Evolutionary conservation across 2,113 vertebrate genomes (phyloP).

Genomic region (Podarcis cretensis): DNA sequence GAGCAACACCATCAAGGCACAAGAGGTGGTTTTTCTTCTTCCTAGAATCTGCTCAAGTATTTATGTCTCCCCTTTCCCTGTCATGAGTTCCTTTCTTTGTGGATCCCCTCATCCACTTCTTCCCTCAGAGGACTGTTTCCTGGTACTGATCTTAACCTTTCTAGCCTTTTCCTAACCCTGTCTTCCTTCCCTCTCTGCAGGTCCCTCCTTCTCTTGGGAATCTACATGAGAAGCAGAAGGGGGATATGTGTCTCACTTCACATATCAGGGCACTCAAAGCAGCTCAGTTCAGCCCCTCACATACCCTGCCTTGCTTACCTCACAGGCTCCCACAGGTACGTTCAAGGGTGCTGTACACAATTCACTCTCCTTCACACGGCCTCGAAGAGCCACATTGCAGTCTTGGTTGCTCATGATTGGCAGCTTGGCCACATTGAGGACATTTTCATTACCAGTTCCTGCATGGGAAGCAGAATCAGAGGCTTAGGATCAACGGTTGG

Average conservation of each 20-base stretch:
- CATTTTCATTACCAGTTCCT: conserved; percentile 81
- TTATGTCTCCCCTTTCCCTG: background rate
- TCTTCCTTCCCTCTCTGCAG: background rate
- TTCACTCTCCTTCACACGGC: conserved; percentile 86
- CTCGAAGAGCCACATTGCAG: conserved; percentile 84
- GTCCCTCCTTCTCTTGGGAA: background rate
- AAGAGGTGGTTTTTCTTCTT: background rate
- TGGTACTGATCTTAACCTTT: background rate
- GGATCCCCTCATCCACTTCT: background rate
- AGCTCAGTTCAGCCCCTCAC: background rate
- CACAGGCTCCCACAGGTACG: conserved; percentile 87
- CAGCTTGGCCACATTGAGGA: conserved; percentile 88
- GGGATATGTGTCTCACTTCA: background rate
- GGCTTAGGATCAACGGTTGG: background rate
- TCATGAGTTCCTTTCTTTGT: background rate
- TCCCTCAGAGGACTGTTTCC: background rate
- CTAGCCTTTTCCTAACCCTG: background rate
- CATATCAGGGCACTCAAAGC: background rate
- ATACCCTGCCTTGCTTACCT: conserved; percentile 75
- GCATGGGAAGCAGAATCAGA: background rate
- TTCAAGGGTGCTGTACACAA: conserved; percentile 87
- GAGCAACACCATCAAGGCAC: background rate
- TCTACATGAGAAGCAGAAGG: no score
- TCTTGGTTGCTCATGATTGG: conserved; percentile 84
- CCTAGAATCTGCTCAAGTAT: background rate